Evolutionary conservation across 2,888 invertebrate species (phyloP).

Genomic region (Folsomia manolachei): DNA sequence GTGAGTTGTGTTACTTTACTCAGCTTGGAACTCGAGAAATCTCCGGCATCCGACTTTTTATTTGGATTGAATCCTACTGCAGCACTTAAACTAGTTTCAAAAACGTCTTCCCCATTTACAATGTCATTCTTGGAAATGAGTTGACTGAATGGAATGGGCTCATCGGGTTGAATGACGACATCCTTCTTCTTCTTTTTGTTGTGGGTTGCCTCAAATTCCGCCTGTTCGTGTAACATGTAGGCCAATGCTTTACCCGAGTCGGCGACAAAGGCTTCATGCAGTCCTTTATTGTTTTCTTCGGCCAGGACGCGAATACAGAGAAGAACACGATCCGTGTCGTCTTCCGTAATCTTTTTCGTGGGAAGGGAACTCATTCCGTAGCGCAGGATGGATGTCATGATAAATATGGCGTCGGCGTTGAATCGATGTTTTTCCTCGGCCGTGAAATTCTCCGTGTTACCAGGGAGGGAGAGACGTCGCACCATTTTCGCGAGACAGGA

Average conservation of each 20-base stretch:
- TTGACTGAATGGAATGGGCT: slow-evolving; percentile 79
- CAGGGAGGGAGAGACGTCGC: slow-evolving; percentile 59
- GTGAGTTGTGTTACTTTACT: slow-evolving; percentile 89
- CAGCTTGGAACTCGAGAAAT: slow-evolving; percentile 59
- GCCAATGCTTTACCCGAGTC: slow-evolving; percentile 75
- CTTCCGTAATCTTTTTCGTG: slow-evolving; percentile 82
- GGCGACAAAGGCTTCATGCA: slow-evolving; percentile 66
- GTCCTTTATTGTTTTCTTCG: slow-evolving; percentile 58
- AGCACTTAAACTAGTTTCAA: slow-evolving; percentile 88
- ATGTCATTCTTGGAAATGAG: slow-evolving; percentile 66
- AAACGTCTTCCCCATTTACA: slow-evolving; percentile 72
- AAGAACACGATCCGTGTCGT: slow-evolving; percentile 86
- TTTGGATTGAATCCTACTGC: slow-evolving; percentile 68
- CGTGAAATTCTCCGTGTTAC: slow-evolving; percentile 53
- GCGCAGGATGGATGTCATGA: slow-evolving; percentile 81
- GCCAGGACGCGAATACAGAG: slow-evolving; percentile 74
- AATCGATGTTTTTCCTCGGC: slow-evolving; percentile 59
- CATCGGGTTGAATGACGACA: slow-evolving; percentile 75
- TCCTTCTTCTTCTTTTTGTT: slow-evolving; percentile 66
- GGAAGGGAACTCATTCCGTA: slow-evolving; percentile 68
- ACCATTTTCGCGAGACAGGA: slow-evolving; percentile 89
- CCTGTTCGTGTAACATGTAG: slow-evolving; percentile 77
- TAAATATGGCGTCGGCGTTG: slow-evolving; percentile 79
- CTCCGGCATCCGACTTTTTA: slow-evolving; percentile 56
- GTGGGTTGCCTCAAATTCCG: slow-evolving; percentile 65